Evolutionary conservation across 2,888 invertebrate species (phyloP).

Genomic region (Lochmaea capreae): DNA sequence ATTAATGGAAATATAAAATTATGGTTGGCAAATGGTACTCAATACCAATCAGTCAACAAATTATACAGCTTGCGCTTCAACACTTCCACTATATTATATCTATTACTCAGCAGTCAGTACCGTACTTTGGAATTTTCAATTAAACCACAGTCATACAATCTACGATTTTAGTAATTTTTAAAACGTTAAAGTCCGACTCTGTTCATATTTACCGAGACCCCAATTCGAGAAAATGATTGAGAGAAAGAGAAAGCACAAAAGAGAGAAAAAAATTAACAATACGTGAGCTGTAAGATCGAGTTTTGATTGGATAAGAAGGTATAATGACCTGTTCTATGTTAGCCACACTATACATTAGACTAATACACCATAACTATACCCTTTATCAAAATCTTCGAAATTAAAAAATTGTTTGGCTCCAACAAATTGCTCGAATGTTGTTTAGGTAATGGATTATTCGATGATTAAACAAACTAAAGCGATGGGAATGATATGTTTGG

Average conservation of each 20-base stretch:
- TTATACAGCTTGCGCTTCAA: conserved; percentile 43
- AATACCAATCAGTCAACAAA: conserved; percentile 37
- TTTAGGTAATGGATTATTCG: conserved; percentile 52
- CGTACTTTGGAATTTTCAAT: conserved; percentile 8
- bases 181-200: conserved; percentile 13
- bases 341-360: conserved; percentile 59
- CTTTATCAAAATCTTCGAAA: conserved; percentile 54
- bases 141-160: not conserved
- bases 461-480: conserved; percentile 28
- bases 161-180: not conserved
- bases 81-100: conserved; percentile 30
- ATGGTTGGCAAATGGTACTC: conserved; percentile 40
- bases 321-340: conserved; percentile 56
- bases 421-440: conserved; percentile 53
- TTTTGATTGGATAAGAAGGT: conserved; percentile 55
- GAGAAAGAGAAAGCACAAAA: conserved; percentile 34
- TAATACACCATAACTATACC: conserved; percentile 54
- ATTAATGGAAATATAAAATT: conserved; percentile 36
- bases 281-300: conserved; percentile 57
- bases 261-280: conserved; percentile 44
- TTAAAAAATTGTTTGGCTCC: conserved; percentile 54
- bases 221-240: conserved; percentile 39
- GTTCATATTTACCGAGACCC: conserved; percentile 40
- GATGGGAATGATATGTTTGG: conserved; percentile 45
- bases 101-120: conserved; percentile 30